A percentile compares a stretch with the other conserved stretches of the same genome.
Evolutionary conservation across 2,888 invertebrate genomes (phyloP).

Genomic region (Drosophila paranaensis): DNA sequence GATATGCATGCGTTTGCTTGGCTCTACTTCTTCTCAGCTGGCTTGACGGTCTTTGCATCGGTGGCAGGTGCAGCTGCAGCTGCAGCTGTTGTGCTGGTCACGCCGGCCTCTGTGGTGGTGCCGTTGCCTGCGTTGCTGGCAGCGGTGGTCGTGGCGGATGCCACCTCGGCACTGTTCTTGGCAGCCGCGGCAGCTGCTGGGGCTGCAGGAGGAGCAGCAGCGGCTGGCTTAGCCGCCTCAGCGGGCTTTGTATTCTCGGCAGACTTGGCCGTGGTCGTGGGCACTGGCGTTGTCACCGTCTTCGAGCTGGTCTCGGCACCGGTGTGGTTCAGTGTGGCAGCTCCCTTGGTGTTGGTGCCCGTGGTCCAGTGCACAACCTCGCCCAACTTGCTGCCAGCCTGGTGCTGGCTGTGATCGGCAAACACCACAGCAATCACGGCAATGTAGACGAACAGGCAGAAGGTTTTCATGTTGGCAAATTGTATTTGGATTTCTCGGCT

Average conservation of each 20-base stretch:
- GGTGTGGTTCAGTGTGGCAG: slow-evolving; percentile 28
- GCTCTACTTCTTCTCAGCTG: slow-evolving; percentile 10
- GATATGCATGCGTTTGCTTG: background rate
- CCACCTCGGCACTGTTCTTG: slow-evolving; percentile 16
- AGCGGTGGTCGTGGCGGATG: background rate
- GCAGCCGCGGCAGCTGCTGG: slow-evolving; percentile 2
- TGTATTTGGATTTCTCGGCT: background rate
- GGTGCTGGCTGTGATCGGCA: slow-evolving; percentile 30
- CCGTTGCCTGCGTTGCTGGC: background rate
- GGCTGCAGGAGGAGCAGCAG: background rate
- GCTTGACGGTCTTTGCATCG: slow-evolving; percentile 16
- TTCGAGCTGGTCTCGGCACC: background rate
- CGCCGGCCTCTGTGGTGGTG: background rate
- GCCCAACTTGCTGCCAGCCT: slow-evolving; percentile 13
- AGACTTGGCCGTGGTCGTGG: slow-evolving; percentile 1
- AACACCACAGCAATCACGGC: slow-evolving; percentile 12
- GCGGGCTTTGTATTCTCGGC: background rate
- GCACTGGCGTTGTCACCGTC: background rate
- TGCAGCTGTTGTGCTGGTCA: background rate
- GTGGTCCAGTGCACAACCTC: slow-evolving; percentile 49
- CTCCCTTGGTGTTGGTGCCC: slow-evolving; percentile 38
- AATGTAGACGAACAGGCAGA: slow-evolving; percentile 14
- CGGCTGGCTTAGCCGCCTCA: background rate
- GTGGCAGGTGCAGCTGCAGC: background rate
- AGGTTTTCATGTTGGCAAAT: slow-evolving; percentile 31